phyloP scores from a whole-genome alignment of 2,888 invertebrate species.

The Chironomus tentans region DNA sequence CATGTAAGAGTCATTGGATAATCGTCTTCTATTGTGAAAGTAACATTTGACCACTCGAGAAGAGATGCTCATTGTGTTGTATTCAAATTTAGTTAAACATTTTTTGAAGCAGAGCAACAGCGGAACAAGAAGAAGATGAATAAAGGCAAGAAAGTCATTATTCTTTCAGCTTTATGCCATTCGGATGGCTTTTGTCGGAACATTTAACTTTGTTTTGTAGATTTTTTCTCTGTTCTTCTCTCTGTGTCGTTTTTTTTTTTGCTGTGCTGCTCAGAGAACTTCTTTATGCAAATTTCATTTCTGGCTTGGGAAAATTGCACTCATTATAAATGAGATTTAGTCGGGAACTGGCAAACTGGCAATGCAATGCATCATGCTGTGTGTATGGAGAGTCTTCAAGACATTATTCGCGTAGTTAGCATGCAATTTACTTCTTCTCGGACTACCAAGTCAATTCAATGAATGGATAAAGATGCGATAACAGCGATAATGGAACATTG shows the following conservation, averaged over 20 bases:
- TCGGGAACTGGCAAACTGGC: neutral
- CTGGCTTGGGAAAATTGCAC: slow-evolving; percentile 1
- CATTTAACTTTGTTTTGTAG: neutral
- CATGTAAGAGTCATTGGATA: slow-evolving; percentile 1
- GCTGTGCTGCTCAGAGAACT: neutral
- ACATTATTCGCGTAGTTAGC: no score
- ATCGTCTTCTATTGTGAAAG: neutral
- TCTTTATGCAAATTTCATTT: slow-evolving; percentile 19
- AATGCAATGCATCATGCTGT: neutral
- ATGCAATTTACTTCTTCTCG: neutral
- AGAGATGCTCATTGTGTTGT: neutral
- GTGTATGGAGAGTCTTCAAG: neutral
- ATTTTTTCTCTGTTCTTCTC: neutral
- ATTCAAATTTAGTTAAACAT: neutral
- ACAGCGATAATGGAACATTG: slow-evolving; percentile 4
- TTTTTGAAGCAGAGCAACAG: neutral
- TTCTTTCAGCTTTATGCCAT: slow-evolving; percentile 17
- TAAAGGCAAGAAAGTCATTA: slow-evolving; percentile 22
- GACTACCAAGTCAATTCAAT: neutral
- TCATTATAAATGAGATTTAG: slow-evolving; percentile 22
- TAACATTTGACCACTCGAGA: neutral
- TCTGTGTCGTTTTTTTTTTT: neutral
- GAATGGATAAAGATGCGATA: slow-evolving; percentile 3
- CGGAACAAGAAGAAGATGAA: neutral
- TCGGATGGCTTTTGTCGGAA: slow-evolving; percentile 21